These are phyloP conservation scores for Rhineura floridana DNA, from an alignment of 2,113 vertebrate genomes.

Conservation along the genomic window DNA sequence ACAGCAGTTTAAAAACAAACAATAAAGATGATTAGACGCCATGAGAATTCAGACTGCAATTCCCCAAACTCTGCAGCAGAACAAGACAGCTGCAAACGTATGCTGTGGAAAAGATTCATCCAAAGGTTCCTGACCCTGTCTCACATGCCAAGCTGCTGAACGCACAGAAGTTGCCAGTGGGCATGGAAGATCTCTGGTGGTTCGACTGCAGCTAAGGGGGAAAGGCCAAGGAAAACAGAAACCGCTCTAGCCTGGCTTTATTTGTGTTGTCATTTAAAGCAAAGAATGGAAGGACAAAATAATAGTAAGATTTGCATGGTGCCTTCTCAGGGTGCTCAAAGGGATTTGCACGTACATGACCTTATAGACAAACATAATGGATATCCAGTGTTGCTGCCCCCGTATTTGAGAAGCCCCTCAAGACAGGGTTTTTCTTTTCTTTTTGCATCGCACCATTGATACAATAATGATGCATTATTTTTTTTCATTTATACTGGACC, in stretches of 20 bases:
- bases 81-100: constrained; percentile 53
- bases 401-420: too few species aligned
- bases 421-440: too few species aligned
- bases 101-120: constrained; percentile 28
- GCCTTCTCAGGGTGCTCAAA: background rate
- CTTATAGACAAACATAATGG: background rate
- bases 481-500: too few species aligned
- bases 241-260: background rate
- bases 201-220: background rate
- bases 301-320: background rate
- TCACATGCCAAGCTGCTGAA: fast-evolving
- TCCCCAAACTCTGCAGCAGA: constrained; percentile 33
- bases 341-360: background rate
- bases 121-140: constrained; percentile 14
- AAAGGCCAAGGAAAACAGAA: fast-evolving
- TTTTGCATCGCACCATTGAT: too few species aligned
- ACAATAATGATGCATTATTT: too few species aligned
- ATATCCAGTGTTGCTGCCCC: background rate
- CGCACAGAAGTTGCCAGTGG: background rate
- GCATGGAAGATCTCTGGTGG: background rate
- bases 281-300: background rate
- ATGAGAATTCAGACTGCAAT: constrained; percentile 32
- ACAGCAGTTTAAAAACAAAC: constrained; percentile 5
- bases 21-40: constrained; percentile 40
- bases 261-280: background rate